Evolutionary conservation across 2,797 vertebrate genomes (phyloP).

Genomic region (Sphaeramia orbicularis): DNA sequence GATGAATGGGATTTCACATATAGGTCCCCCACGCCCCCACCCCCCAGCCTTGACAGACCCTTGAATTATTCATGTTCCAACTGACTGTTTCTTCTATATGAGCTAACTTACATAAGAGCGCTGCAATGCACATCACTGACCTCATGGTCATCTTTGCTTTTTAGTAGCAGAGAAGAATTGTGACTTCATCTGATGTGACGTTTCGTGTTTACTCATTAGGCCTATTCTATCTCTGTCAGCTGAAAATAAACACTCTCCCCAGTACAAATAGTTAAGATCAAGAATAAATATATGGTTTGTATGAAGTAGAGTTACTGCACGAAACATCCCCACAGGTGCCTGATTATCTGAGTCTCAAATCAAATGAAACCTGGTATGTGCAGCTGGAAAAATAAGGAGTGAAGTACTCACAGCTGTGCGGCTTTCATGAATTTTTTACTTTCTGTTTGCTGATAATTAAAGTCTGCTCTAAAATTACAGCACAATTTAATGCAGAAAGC

Average conservation of each 20-base stretch:
- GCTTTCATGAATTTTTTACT: slow-evolving; percentile 22
- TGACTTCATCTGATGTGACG: slow-evolving; percentile 17
- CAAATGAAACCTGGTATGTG: background rate
- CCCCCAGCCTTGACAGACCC: slow-evolving; percentile 12
- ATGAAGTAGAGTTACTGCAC: background rate
- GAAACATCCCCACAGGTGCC: slow-evolving; percentile 5
- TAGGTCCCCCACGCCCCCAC: background rate
- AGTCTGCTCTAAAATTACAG: slow-evolving; percentile 10
- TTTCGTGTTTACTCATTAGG: slow-evolving; percentile 2
- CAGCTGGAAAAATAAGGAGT: slow-evolving; percentile 30
- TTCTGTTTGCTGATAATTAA: slow-evolving; percentile 37
- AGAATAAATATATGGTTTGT: too few relatives aligned
- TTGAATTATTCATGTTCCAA: slow-evolving; percentile 78
- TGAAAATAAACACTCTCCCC: background rate
- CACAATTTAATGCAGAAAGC: slow-evolving; percentile 3
- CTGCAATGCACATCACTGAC: slow-evolving; percentile 19
- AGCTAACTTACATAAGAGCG: slow-evolving; percentile 50
- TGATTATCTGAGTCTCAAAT: slow-evolving; percentile 7
- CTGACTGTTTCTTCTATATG: slow-evolving; percentile 49
- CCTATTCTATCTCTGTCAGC: background rate
- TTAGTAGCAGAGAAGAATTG: background rate
- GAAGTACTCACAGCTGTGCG: slow-evolving; percentile 40
- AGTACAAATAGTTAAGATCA: too few relatives aligned
- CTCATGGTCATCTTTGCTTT: slow-evolving; percentile 10
- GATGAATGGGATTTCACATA: too few relatives aligned